Evolutionary conservation across 2,797 vertebrate genomes (phyloP), one percentile per base, ranked within the genome.

Genomic region (Pantherophis vulpinus): DNA sequence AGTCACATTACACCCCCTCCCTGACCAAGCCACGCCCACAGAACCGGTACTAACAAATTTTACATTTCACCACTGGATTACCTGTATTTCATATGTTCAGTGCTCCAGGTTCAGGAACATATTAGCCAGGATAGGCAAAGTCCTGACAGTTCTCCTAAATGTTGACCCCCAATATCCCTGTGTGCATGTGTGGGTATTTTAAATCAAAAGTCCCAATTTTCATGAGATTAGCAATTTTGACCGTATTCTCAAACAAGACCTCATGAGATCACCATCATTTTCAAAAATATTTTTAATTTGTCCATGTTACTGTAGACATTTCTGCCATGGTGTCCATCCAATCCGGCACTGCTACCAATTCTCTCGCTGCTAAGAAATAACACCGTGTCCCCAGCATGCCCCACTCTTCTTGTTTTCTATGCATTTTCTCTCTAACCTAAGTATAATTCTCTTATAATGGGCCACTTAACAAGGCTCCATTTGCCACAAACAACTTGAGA

Each of bases 401-500:
- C 47, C 47, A 10, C 42, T 18, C 37, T 25, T 70, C 5, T 54
- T 74, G 54, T 20, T 25, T 32, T 27, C 12, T 29, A 10, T 23
- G 66, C 12, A 7, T 56, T 27, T 9, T 18, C 51, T 14, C 25
- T 14, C 70, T 14, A 23, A 94, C 95, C 92, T 94, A 94, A 93
- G 92, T 92, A 94, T 95, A 96, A 96, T 96, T 97, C 95, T 90
- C 90, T 96, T 95, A 96, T 97, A 96, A 97, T 95, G 94, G 87
- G 94, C 94, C 95, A 95, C 96, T 97, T 97, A 97, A 96, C 93
- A 93, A 88, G 94, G 93, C 96, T 96, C 95, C 95, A 95, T 97
- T 96, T 96, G 95, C 96, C 95, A 96, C 94, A 94, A 94, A 47
- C 32, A 95, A 95, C 92, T 96, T 20, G 0, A 94, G 91, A 96